Evolutionary conservation across 2,888 invertebrate species (phyloP), one percentile per base, ranked within the genome.

Genomic region (Physocephala rufipes): DNA sequence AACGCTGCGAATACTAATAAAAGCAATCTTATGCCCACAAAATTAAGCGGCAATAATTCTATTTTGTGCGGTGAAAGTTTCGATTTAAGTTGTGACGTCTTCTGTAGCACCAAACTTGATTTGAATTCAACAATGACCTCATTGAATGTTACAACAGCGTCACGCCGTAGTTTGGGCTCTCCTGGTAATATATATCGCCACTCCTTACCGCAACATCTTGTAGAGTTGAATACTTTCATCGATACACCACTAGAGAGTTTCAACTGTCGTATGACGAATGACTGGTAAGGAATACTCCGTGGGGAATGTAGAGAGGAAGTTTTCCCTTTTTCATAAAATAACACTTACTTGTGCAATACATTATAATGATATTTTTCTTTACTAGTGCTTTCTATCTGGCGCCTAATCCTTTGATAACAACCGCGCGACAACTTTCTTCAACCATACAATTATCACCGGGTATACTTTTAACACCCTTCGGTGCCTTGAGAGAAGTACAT

Each of bases 71-170:
- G 73, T 43, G 79, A 79, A 64, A 80, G 78, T 71, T 79, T 79
- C 67, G 75, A 79, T 69, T 73, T 78, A 73, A 75, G 69, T 63
- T 73, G 69, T 36, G 74, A 80, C 71, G 79, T 84, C 9, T 79
- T 85, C 68, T 84, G 83, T 68, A 86, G 86, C 76, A 85, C 85
- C 51, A 82, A 82, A 72, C 74, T 86, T 49, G 86, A 85, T 71
- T 80, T 85, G 36, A 84, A 85, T 73, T 76, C 79, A 47, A 82
- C 78, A 24, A 47, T 64, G 13, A 78, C 67, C 26, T 72, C 79
- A n/a, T 82, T 78, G 64, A 75, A 75, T 61, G 77, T 71, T 2
- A 45, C 47, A 28, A 75, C n/a, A n/a, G n/a, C 75, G 9, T 16
- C 77, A 58, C 75, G 71, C 3, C 78, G 76, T 43, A 78, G 78